Conservation (phyloP, 2,797 vertebrate species). For the Crax fasciolata region DNA sequence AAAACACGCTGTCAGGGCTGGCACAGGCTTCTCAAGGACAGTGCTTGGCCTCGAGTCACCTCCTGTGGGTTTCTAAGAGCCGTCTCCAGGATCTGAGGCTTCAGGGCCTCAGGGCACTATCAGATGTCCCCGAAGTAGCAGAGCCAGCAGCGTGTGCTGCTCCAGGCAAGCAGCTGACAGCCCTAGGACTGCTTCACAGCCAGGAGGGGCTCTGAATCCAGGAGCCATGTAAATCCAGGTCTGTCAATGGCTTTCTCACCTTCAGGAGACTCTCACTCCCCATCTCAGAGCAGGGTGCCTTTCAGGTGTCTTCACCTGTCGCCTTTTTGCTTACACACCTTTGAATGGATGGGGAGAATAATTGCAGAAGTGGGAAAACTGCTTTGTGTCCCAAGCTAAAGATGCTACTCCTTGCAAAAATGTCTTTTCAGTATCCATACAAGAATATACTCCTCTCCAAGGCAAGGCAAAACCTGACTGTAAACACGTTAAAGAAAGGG, state of each 20-base stretch:
- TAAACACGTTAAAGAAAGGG: not conserved
- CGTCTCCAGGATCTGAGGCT: not conserved
- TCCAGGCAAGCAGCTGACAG: not conserved
- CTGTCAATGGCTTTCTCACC: not conserved
- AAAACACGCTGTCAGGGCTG: not conserved
- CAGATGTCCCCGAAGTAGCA: not conserved
- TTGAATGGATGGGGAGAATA: not conserved
- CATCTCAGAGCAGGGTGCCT: not conserved
- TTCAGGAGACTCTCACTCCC: not conserved
- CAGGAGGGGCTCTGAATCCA: slow-evolving; percentile 28
- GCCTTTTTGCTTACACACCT: not conserved
- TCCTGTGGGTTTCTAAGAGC: not conserved
- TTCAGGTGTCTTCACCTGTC: not conserved
- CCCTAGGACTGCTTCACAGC: not conserved
- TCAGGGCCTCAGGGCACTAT: not conserved
- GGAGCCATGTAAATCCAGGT: not conserved
- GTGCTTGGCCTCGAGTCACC: not conserved
- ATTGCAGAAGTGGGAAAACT: not conserved
- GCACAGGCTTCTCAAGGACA: not conserved
- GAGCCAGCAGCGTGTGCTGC: not conserved
- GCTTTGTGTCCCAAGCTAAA: not conserved
- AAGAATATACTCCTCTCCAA: not conserved
- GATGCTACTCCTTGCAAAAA: not conserved
- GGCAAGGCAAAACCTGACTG: not conserved
- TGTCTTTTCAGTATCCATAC: not conserved